Conservation (phyloP, 2,888 invertebrate species). For the Myopa tessellatipennis region DNA sequence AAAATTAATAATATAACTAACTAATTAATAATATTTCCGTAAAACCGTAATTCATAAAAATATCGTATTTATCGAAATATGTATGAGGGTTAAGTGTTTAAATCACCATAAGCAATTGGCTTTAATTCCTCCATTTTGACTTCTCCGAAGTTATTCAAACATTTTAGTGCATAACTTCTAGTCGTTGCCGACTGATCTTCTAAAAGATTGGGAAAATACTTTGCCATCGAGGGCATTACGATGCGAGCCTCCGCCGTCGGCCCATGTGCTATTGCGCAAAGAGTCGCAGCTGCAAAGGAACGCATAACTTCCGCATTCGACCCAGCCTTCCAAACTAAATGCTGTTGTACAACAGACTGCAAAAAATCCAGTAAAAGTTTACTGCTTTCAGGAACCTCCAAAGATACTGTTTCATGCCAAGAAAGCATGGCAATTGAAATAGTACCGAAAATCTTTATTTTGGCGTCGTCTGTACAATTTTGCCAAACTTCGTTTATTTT, state of each 20-base stretch:
- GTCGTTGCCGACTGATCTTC: constrained; percentile 65
- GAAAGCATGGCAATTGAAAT: constrained; percentile 61
- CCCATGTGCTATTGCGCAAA: constrained; percentile 63
- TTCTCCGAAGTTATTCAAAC: constrained; percentile 59
- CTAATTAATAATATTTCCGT: neutral
- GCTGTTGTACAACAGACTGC: constrained; percentile 57
- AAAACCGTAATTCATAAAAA: no score
- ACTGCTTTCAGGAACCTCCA: constrained; percentile 52
- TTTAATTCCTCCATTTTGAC: constrained; percentile 58
- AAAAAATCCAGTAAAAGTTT: constrained; percentile 55
- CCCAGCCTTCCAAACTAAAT: constrained; percentile 64
- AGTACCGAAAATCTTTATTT: constrained; percentile 63
- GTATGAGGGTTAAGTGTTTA: neutral
- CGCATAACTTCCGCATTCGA: constrained; percentile 64
- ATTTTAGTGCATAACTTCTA: constrained; percentile 63
- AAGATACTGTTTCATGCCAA: constrained; percentile 58
- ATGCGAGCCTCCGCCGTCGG: constrained; percentile 55
- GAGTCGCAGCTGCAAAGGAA: constrained; percentile 64
- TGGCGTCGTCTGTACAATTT: constrained; percentile 60
- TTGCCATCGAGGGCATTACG: constrained; percentile 57
- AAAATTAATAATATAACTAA: neutral
- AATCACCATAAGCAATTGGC: constrained; percentile 58
- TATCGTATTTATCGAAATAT: neutral
- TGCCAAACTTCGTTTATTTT: constrained; percentile 59
- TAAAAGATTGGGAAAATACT: constrained; percentile 59